phyloP scores from a whole-genome alignment of 2,113 vertebrate species.

The Sciurus niger region DNA sequence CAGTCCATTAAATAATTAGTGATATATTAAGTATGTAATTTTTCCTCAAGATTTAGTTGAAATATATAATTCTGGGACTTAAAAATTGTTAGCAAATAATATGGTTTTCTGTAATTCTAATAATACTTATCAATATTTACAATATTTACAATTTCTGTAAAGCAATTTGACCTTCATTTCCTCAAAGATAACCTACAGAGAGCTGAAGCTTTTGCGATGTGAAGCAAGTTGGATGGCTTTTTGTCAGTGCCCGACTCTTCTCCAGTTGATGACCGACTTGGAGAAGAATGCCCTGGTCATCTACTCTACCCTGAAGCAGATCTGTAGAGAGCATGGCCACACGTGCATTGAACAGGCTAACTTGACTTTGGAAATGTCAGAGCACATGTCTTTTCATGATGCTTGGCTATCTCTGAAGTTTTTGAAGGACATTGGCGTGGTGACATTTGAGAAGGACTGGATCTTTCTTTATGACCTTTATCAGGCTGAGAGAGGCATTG shows the following conservation, averaged over 20 bases:
- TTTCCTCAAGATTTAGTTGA: not conserved
- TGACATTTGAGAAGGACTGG: conserved; percentile 83
- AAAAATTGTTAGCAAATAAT: conserved; percentile 36
- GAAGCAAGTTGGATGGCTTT: conserved; percentile 89
- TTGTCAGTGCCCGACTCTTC: conserved; percentile 85
- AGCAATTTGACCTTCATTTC: conserved; percentile 64
- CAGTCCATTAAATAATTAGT: not conserved
- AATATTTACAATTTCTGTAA: not conserved
- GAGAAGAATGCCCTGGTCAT: conserved; percentile 89
- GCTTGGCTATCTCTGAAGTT: conserved; percentile 90
- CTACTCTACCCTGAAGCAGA: conserved; percentile 88
- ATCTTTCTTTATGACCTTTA: conserved; percentile 88
- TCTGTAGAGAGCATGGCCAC: conserved; percentile 88
- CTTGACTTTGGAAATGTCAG: conserved; percentile 78
- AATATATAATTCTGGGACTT: not conserved
- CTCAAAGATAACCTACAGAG: conserved; percentile 88
- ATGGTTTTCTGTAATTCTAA: not conserved
- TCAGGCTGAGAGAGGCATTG: conserved; percentile 89
- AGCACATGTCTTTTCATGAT: conserved; percentile 74
- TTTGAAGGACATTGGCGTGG: conserved; percentile 86
- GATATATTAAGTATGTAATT: not conserved
- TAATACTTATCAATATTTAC: not conserved
- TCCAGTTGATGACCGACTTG: conserved; percentile 84
- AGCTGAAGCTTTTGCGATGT: conserved; percentile 87
- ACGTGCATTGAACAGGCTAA: conserved; percentile 87